Conservation (phyloP, 2,113 vertebrate species). For the Triplophysa rosa region DNA sequence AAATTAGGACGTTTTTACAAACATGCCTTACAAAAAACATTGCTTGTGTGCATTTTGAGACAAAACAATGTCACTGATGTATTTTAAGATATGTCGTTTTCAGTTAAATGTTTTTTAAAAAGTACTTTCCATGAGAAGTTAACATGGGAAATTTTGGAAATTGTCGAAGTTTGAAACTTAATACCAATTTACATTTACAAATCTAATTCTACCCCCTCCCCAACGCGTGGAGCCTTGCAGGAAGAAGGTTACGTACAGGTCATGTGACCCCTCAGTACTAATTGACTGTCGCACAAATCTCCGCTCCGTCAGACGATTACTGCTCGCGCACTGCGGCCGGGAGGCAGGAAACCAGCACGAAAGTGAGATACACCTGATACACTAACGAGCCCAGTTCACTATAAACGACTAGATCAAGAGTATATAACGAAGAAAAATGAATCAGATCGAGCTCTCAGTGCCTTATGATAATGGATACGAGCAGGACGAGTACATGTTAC, state of each 20-base stretch:
- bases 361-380: background rate
- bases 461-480: conserved; percentile 75
- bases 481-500: conserved; percentile 74
- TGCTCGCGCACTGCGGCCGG: conserved; percentile 62
- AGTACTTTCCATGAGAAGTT: no score
- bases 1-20: no score
- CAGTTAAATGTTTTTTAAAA: no score
- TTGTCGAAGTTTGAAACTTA: no score
- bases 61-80: no score
- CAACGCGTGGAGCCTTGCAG: no score
- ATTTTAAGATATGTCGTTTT: no score
- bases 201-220: no score
- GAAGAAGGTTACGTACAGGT: background rate
- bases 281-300: conserved; percentile 53
- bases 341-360: conserved; percentile 57
- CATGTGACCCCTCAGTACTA: conserved; percentile 71
- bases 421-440: conserved; percentile 60
- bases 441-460: conserved; percentile 68
- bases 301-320: conserved; percentile 58
- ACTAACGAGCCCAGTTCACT: background rate
- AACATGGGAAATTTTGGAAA: no score
- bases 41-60: no score
- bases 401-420: background rate
- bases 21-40: no score
- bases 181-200: no score